These are phyloP conservation scores for Apodemus speciosus DNA, from an alignment of 2,113 vertebrate species.

Conservation along the genomic window DNA sequence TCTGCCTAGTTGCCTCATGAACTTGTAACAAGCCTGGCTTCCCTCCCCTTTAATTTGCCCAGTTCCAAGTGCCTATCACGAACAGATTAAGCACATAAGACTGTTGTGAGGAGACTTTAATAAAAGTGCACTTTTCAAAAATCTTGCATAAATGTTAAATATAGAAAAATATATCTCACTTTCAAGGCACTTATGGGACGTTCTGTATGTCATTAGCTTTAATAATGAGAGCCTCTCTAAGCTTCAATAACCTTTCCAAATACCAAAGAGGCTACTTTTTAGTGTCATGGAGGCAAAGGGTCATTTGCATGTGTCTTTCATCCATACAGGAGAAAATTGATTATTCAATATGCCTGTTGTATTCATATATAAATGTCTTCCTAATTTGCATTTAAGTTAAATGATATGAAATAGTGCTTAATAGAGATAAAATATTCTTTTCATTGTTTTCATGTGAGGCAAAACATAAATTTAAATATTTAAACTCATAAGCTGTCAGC, in stretches of 20 bases:
- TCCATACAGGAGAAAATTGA: not conserved
- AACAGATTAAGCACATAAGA: not conserved
- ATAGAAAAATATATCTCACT: conserved; percentile 46
- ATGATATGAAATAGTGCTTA: not conserved
- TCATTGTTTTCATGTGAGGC: not conserved
- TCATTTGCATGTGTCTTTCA: conserved; percentile 29
- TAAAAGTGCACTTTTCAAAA: conserved; percentile 70
- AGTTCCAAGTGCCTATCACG: not conserved
- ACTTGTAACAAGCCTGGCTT: not conserved
- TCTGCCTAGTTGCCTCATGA: not conserved
- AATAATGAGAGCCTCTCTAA: conserved; percentile 30
- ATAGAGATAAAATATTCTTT: not conserved
- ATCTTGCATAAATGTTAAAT: conserved; percentile 56
- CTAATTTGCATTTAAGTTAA: conserved; percentile 9
- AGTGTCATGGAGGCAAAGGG: not conserved
- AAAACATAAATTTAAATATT: not conserved
- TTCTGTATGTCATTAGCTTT: not conserved
- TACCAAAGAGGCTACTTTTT: not conserved
- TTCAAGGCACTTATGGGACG: conserved; percentile 12
- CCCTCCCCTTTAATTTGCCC: conserved; percentile 5
- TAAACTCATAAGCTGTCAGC: not conserved
- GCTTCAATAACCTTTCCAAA: conserved; percentile 53
- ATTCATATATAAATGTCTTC: not conserved
- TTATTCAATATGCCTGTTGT: not conserved
- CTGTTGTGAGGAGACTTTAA: conserved; percentile 44